Conservation (phyloP, 2,113 vertebrate species). For the Malurus melanocephalus region DNA sequence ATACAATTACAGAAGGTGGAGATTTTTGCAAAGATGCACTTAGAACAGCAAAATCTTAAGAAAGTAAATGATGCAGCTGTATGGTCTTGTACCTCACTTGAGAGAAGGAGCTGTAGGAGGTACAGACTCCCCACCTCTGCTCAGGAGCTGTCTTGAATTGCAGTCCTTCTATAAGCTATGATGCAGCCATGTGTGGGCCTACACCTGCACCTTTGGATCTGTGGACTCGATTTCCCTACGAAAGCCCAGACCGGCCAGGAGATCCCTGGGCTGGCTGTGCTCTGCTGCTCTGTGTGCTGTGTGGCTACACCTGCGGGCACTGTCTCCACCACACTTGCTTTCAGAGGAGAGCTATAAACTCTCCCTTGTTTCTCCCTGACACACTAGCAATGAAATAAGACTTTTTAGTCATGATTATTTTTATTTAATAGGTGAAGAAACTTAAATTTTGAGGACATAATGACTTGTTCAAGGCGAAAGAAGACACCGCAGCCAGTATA, state of each 20-base stretch:
- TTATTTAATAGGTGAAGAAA: background rate
- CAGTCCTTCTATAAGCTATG: background rate
- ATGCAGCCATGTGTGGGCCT: fast-evolving
- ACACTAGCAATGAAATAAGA: background rate
- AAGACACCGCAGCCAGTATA: background rate
- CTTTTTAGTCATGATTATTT: background rate
- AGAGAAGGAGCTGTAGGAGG: background rate
- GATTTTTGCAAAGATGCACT: background rate
- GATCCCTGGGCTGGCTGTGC: background rate
- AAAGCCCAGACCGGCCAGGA: background rate
- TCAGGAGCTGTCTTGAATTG: background rate
- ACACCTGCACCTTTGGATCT: background rate
- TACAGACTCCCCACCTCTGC: background rate
- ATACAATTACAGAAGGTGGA: background rate
- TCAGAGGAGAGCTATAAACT: background rate
- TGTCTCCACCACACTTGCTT: background rate
- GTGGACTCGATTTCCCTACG: fast-evolving
- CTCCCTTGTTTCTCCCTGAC: background rate
- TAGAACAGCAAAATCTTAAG: background rate
- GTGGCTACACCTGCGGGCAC: fast-evolving
- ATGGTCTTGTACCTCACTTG: background rate
- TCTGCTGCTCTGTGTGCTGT: background rate
- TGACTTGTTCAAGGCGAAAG: background rate
- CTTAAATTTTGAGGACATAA: background rate
- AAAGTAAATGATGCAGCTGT: background rate